Evolutionary conservation across 2,113 vertebrate species (phyloP), one percentile per base, ranked within the genome.

Genomic region (Myiagra hebetior): DNA sequence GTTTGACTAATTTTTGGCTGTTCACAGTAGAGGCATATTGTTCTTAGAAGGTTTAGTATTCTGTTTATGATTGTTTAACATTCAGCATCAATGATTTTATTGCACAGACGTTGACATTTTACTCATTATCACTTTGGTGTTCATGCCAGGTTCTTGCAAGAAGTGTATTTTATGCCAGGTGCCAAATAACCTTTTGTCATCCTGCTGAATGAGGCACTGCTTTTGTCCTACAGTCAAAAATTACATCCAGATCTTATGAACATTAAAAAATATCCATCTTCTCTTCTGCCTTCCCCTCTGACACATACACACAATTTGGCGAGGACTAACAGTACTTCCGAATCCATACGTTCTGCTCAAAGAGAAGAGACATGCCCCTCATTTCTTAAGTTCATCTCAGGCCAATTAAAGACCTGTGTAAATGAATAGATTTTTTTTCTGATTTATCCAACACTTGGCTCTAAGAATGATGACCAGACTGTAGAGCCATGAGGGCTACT

Each of bases 161-260:
- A 94, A 95, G 56, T 91, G 67, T 94, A 39, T 95, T 95, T 96
- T 87, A 92, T 97, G 96, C 96, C 97, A 97, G 95, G 96, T 97
- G 96, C 96, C 97, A 98, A 98, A 97, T 97, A 97, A 98, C 97
- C 97, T 98, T 98, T 98, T 98, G 95, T 98, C 95, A 92, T 98
- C 87, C 85, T 92, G 85, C 96, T 97, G 97, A 96, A 97, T 97
- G 97, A 98, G 97, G 94, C 93, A 95, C 95, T 95, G 97, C 97
- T 97, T 97, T 97, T 97, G 89, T 97, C 97, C 95, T 89, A 60
- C 86, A 96, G 86, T 95, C 96, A 97, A 96, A 97, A 95, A 98
- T 97, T 96, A 94, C 96, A 91, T 92, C 89, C 78, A 93, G 91
- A 96, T 95, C 96, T 95, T 94, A 84, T 0, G 31, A 96, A 39